phyloP scores from a whole-genome alignment of 2,888 invertebrate genomes.

The Eucriotettix oculatus region DNA sequence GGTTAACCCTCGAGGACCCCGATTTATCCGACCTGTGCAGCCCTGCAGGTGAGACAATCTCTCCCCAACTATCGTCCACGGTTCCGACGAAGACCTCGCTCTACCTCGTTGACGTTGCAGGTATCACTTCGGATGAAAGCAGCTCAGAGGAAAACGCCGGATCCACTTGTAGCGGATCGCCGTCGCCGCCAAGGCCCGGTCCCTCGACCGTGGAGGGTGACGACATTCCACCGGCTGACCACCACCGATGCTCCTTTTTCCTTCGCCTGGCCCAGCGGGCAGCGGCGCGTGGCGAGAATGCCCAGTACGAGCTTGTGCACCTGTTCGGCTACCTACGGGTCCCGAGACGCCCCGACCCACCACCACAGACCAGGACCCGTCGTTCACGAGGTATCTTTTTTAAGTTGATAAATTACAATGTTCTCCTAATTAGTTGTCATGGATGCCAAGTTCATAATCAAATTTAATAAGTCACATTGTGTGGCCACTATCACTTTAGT shows the following conservation, averaged over 20 bases:
- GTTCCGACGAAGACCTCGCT: no score
- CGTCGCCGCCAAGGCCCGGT: background rate
- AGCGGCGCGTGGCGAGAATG: constrained; percentile 52
- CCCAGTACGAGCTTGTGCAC: constrained; percentile 51
- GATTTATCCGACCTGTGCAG: background rate
- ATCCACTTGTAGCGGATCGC: constrained; percentile 16
- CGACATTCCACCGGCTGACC: constrained; percentile 16
- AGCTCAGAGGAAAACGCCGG: background rate
- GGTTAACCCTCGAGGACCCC: constrained; percentile 30
- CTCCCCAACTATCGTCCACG: no score
- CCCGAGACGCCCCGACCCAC: constrained; percentile 14
- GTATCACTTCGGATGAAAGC: background rate
- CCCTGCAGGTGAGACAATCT: background rate
- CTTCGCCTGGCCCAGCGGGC: constrained; percentile 37
- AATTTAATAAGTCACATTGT: no score
- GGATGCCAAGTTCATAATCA: no score
- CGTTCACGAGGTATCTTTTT: background rate
- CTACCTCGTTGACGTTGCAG: no score
- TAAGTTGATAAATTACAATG: no score
- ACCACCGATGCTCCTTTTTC: constrained; percentile 30
- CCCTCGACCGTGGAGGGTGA: background rate
- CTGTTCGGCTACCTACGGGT: constrained; percentile 45
- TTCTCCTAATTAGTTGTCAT: no score
- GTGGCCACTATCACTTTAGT: no score
- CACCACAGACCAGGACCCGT: constrained; percentile 13